These are phyloP conservation scores for Oophaga pumilio DNA, from an alignment of 2,113 vertebrate species.

Conservation along the genomic window DNA sequence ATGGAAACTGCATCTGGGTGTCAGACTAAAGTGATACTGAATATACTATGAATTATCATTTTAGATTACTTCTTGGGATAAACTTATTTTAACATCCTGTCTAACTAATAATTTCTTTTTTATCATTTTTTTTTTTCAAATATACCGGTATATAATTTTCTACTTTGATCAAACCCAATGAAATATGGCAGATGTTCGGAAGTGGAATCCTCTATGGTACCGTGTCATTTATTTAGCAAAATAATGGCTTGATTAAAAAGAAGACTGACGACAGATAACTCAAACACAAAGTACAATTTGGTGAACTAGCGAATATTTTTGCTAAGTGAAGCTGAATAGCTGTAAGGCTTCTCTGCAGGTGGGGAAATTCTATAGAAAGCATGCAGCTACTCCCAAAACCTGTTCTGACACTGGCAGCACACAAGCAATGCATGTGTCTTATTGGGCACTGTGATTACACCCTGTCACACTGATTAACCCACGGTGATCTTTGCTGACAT, in stretches of 20 bases:
- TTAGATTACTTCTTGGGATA: neutral
- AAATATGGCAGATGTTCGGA: neutral
- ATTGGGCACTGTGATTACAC: neutral
- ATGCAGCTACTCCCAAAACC: slow-evolving; percentile 34
- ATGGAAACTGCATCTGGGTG: neutral
- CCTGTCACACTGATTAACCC: neutral
- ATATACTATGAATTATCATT: neutral
- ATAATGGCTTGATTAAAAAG: neutral
- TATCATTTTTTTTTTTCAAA: neutral
- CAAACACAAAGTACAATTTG: neutral
- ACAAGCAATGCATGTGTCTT: neutral
- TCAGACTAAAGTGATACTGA: neutral
- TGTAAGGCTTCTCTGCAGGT: slow-evolving; percentile 31
- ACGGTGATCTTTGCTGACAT: neutral
- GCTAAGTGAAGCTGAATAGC: slow-evolving; percentile 19
- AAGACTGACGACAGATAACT: neutral
- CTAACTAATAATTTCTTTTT: neutral
- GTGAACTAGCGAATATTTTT: neutral
- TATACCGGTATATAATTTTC: neutral
- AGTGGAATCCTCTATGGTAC: neutral
- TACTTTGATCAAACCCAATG: neutral
- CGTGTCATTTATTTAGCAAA: neutral
- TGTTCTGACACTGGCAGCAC: slow-evolving; percentile 20
- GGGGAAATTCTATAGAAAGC: slow-evolving; percentile 19
- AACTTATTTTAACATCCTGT: neutral